A percentile compares a stretch with the other conserved stretches of the same genome.
Evolutionary conservation across 2,888 invertebrate genomes (phyloP).

Genomic region (Neoaliturus tenellus): DNA sequence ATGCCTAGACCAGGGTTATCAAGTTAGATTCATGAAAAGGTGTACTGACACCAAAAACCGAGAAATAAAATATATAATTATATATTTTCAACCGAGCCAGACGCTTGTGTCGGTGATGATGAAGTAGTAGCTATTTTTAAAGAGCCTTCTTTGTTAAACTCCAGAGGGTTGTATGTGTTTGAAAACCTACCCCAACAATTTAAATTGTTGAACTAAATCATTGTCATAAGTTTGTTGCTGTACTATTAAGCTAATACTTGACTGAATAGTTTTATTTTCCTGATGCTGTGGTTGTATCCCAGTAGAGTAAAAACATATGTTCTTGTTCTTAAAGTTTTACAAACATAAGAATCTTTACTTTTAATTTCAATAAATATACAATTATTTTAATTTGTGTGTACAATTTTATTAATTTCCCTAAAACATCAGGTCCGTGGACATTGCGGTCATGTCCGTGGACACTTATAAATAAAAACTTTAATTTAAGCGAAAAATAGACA

Average conservation of each 20-base stretch:
- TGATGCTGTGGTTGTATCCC: not conserved
- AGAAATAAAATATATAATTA: too few relatives aligned
- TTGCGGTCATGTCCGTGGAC: constrained; percentile 29
- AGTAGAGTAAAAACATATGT: not conserved
- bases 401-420: constrained; percentile 37
- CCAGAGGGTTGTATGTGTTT: constrained; percentile 37
- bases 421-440: constrained; percentile 23
- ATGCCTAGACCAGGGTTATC: not conserved
- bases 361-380: not conserved
- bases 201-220: constrained; percentile 40
- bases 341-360: constrained; percentile 26
- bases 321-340: constrained; percentile 29
- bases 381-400: constrained; percentile 34
- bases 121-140: constrained; percentile 33
- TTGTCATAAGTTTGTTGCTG: constrained; percentile 16
- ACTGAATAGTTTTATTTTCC: constrained; percentile 20
- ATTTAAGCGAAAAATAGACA: constrained; percentile 4
- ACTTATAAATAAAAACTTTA: constrained; percentile 1
- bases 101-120: constrained; percentile 30
- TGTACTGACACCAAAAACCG: constrained; percentile 41
- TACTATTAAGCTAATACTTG: constrained; percentile 27
- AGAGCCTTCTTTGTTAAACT: constrained; percentile 44
- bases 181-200: constrained; percentile 40
- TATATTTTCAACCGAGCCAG: constrained; percentile 34
- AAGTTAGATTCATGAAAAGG: too few relatives aligned